A percentile compares a stretch with the other conserved stretches of the same genome.
Evolutionary conservation across 2,888 invertebrate genomes (phyloP).

Genomic region (Cryptocheilus praepositus): DNA sequence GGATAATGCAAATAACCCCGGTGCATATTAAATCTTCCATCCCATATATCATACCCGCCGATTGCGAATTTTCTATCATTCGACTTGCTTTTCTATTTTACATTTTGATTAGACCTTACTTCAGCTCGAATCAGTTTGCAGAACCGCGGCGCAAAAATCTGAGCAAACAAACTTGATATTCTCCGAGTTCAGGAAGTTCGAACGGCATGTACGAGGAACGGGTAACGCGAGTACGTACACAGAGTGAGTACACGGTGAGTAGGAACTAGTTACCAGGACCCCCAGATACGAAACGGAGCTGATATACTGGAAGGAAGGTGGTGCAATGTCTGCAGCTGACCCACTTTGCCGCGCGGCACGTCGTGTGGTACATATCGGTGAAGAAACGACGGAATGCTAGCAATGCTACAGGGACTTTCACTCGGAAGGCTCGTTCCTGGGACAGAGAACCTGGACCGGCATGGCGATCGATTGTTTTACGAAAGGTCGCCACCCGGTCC

Average conservation of each 20-base stretch:
- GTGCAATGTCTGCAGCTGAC: slow-evolving; percentile 65
- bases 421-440: slow-evolving; percentile 60
- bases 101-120: too few species aligned
- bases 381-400: slow-evolving; percentile 68
- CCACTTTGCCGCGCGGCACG: slow-evolving; percentile 52
- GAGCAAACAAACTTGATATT: slow-evolving; percentile 1
- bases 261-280: slow-evolving; percentile 10
- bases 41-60: too few species aligned
- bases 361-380: slow-evolving; percentile 56
- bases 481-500: slow-evolving; percentile 64
- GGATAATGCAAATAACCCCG: too few species aligned
- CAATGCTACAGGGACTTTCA: slow-evolving; percentile 67
- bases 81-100: too few species aligned
- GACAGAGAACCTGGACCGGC: slow-evolving; percentile 51
- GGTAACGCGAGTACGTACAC: slow-evolving; percentile 20
- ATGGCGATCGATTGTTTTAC: slow-evolving; percentile 65
- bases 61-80: too few species aligned
- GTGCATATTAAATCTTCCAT: too few species aligned
- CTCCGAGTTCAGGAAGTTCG: slow-evolving; percentile 24
- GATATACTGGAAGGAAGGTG: slow-evolving; percentile 56
- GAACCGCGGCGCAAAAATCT: neutral
- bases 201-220: slow-evolving; percentile 19
- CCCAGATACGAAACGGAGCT: slow-evolving; percentile 15
- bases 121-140: too few species aligned
- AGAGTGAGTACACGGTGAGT: slow-evolving; percentile 17